Evolutionary conservation across 2,113 vertebrate species (phyloP).

Genomic region (Ranitomeya variabilis): DNA sequence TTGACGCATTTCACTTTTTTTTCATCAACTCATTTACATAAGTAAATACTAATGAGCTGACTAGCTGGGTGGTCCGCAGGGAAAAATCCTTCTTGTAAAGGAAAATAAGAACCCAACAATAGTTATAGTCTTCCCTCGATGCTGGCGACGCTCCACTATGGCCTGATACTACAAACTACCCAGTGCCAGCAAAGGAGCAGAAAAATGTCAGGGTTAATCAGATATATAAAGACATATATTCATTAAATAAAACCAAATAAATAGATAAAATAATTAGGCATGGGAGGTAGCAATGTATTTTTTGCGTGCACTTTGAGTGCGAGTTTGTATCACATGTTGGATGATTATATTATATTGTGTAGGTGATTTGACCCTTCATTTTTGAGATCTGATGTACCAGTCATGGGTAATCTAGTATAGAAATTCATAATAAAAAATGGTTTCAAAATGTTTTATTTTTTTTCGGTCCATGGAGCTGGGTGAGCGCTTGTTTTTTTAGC

Average conservation of each 20-base stretch:
- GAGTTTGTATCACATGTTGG: too few relatives aligned
- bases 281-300: too few relatives aligned
- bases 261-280: background rate
- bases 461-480: too few relatives aligned
- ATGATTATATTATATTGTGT: too few relatives aligned
- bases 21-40: conserved; percentile 41
- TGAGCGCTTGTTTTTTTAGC: too few relatives aligned
- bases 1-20: conserved; percentile 31
- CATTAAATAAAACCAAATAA: background rate
- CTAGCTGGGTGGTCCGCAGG: conserved; percentile 49
- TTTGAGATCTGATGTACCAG: too few relatives aligned
- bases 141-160: background rate
- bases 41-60: conserved; percentile 47
- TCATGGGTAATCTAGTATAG: too few relatives aligned
- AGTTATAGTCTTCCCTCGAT: conserved; percentile 20
- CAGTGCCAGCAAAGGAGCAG: background rate
- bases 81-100: conserved; percentile 1
- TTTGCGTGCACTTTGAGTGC: too few relatives aligned
- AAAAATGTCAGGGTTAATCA: background rate
- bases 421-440: too few relatives aligned
- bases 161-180: background rate
- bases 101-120: background rate
- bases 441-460: too few relatives aligned
- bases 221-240: background rate
- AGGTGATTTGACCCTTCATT: too few relatives aligned